These are phyloP conservation scores for Leptoteleia sp. DNA, from an alignment of 1,140 invertebrate genomes.

Conservation along the genomic window DNA sequence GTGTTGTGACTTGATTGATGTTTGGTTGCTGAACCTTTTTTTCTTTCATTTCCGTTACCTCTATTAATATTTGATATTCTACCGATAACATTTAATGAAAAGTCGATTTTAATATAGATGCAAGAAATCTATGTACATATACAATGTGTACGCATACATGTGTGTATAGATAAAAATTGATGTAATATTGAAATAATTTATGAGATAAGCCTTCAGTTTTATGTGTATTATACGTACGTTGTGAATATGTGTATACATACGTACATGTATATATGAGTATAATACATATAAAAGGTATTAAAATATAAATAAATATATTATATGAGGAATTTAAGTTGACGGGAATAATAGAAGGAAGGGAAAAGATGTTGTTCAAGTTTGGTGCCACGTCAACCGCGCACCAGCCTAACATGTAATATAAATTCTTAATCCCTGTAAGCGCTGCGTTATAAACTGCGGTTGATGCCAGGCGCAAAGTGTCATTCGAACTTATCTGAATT, in stretches of 20 bases:
- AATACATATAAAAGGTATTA: slow-evolving; percentile 51
- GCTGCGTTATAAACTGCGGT: slow-evolving; percentile 43
- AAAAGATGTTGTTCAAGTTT: slow-evolving; percentile 76
- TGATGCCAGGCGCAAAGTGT: slow-evolving; percentile 36
- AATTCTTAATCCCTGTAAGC: slow-evolving; percentile 40
- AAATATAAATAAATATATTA: slow-evolving; percentile 41
- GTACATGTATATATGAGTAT: slow-evolving; percentile 55
- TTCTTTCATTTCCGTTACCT: slow-evolving; percentile 69
- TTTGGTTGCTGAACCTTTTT: slow-evolving; percentile 20
- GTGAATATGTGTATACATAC: slow-evolving; percentile 47
- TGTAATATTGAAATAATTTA: slow-evolving; percentile 76
- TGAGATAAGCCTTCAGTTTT: slow-evolving; percentile 73
- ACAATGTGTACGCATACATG: slow-evolving; percentile 69
- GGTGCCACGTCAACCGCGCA: slow-evolving; percentile 45
- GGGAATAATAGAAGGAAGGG: slow-evolving; percentile 16
- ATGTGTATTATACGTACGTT: slow-evolving; percentile 62
- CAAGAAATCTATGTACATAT: slow-evolving; percentile 72
- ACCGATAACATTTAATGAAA: slow-evolving; percentile 69
- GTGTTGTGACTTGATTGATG: slow-evolving; percentile 19
- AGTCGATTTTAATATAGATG: slow-evolving; percentile 75
- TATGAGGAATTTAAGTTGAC: slow-evolving; percentile 34
- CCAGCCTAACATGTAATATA: slow-evolving; percentile 68
- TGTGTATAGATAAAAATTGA: slow-evolving; percentile 73
- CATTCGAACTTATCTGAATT: slow-evolving; percentile 28
- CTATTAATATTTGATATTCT: slow-evolving; percentile 71